Evolutionary conservation across 2,797 vertebrate species (phyloP).

Genomic region (Apogon hyalosoma): DNA sequence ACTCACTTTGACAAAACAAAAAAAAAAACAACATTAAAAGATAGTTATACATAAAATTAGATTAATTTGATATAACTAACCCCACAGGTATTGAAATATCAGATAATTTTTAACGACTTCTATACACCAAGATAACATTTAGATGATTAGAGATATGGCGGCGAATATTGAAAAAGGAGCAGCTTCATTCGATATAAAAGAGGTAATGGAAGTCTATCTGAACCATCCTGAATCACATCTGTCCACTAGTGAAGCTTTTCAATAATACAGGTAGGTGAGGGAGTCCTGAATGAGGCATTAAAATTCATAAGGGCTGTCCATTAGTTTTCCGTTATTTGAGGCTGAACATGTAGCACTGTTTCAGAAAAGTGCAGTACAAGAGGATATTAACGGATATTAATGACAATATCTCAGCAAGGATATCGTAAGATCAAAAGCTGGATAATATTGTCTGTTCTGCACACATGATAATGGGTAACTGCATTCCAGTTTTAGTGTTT

Average conservation of each 20-base stretch:
- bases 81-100: too few relatives aligned
- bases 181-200: conserved; percentile 15
- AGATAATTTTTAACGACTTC: too few relatives aligned
- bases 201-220: neutral
- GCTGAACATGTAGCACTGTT: conserved; percentile 31
- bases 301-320: conserved; percentile 54
- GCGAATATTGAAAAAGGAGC: neutral
- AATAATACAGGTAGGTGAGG: conserved; percentile 56
- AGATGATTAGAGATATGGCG: neutral
- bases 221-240: conserved; percentile 30
- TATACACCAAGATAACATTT: neutral
- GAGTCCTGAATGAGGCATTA: conserved; percentile 47
- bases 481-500: too few relatives aligned
- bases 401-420: too few relatives aligned
- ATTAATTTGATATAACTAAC: too few relatives aligned
- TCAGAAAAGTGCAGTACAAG: conserved; percentile 28
- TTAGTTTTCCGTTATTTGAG: conserved; percentile 51
- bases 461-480: too few relatives aligned
- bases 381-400: too few relatives aligned
- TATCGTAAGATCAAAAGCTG: too few relatives aligned
- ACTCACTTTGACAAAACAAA: too few relatives aligned
- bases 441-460: too few relatives aligned
- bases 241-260: conserved; percentile 38
- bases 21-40: too few relatives aligned
- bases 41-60: too few relatives aligned